Evolutionary conservation across 2,797 vertebrate genomes (phyloP).

Genomic region (Periparus ater): DNA sequence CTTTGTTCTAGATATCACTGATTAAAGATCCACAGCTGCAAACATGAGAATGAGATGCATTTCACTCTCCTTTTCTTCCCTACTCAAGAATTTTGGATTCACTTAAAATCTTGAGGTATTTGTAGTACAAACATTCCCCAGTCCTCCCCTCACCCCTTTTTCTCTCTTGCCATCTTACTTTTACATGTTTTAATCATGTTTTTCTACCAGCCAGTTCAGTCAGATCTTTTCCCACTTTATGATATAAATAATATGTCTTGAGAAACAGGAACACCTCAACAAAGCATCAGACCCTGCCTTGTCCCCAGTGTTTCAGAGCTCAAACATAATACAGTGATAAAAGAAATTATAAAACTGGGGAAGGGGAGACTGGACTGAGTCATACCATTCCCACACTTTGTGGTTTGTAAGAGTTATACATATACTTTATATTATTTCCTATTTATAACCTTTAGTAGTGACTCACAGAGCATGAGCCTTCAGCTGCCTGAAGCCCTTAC

Average conservation of each 20-base stretch:
- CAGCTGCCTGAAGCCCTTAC: neutral
- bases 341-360: neutral
- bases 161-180: neutral
- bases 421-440: neutral
- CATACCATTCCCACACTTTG: neutral
- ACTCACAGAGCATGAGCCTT: neutral
- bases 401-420: neutral
- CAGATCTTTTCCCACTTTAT: neutral
- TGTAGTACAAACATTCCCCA: neutral
- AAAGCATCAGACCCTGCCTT: neutral
- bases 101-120: neutral
- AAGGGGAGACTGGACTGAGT: neutral
- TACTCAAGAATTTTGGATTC: neutral
- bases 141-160: neutral
- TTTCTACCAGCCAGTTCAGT: neutral
- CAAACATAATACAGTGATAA: neutral
- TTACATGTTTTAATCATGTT: neutral
- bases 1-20: neutral
- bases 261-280: neutral
- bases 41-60: neutral
- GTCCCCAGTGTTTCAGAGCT: neutral
- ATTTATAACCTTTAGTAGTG: neutral
- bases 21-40: neutral
- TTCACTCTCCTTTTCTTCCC: neutral
- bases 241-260: neutral